These are phyloP conservation scores for Erethizon dorsatum DNA, from an alignment of 2,797 vertebrate genomes.

Conservation along the genomic window DNA sequence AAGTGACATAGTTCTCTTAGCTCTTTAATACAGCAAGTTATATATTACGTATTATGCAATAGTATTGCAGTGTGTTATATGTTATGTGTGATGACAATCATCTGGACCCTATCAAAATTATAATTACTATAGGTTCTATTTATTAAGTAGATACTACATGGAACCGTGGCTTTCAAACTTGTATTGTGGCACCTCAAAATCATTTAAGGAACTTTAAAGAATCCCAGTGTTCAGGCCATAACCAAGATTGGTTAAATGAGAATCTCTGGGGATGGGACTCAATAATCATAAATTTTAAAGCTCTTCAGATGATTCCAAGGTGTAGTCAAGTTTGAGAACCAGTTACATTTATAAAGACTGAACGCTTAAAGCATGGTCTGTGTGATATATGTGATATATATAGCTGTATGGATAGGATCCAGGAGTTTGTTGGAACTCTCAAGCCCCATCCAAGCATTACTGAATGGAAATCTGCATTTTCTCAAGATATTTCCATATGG, in stretches of 20 bases:
- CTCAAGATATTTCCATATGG: constrained; percentile 28
- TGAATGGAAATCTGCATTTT: constrained; percentile 53
- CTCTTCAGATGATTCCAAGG: neutral
- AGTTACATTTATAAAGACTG: neutral
- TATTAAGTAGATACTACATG: neutral
- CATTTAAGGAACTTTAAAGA: neutral
- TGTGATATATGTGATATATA: too few species aligned
- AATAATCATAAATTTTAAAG: neutral
- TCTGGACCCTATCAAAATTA: neutral
- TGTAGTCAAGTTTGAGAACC: neutral
- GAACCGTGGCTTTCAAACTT: constrained; percentile 37
- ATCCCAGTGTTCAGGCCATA: neutral
- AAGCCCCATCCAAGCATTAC: neutral
- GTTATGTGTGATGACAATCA: neutral
- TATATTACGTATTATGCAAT: constrained; percentile 24
- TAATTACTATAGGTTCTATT: neutral
- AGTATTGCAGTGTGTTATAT: neutral
- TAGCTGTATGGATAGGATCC: neutral
- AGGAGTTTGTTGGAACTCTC: neutral
- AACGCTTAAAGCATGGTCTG: neutral
- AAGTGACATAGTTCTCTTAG: neutral
- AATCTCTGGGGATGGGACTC: neutral
- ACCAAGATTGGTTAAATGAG: neutral
- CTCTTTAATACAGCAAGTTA: neutral
- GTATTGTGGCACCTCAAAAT: neutral